These are phyloP conservation scores for Machaerirhynchus nigripectus DNA, from an alignment of 2,113 vertebrate species.

Conservation along the genomic window DNA sequence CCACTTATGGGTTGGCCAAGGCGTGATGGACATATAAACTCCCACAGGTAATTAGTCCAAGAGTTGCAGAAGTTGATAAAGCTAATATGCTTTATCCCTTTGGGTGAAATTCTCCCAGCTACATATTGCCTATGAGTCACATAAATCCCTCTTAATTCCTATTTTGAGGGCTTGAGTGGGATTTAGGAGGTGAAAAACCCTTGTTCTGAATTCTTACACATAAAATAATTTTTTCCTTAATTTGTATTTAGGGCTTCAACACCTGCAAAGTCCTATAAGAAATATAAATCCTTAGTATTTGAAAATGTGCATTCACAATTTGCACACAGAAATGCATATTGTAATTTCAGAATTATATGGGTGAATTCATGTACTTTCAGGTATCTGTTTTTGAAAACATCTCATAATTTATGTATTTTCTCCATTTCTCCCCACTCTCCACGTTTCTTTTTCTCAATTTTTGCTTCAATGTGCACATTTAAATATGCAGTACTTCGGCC, in stretches of 20 bases:
- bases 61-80: not conserved
- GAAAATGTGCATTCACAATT: not conserved
- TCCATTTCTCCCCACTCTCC: accelerated
- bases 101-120: not conserved
- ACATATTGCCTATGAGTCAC: not conserved
- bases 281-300: not conserved
- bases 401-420: not conserved
- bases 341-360: not conserved
- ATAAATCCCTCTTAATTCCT: not conserved
- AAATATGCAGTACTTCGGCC: constrained; percentile 39
- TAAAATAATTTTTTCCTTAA: not conserved
- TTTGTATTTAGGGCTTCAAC: not conserved
- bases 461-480: constrained; percentile 42
- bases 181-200: not conserved
- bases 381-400: not conserved
- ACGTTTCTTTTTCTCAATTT: not conserved
- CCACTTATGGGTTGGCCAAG: no score
- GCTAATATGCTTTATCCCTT: not conserved
- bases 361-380: not conserved
- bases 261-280: not conserved
- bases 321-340: not conserved
- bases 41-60: constrained; percentile 9
- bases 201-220: not conserved
- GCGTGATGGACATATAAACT: no score
- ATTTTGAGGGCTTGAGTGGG: not conserved